Conservation (phyloP, 1,140 invertebrate species). For the Dufourea novaeangliae region DNA sequence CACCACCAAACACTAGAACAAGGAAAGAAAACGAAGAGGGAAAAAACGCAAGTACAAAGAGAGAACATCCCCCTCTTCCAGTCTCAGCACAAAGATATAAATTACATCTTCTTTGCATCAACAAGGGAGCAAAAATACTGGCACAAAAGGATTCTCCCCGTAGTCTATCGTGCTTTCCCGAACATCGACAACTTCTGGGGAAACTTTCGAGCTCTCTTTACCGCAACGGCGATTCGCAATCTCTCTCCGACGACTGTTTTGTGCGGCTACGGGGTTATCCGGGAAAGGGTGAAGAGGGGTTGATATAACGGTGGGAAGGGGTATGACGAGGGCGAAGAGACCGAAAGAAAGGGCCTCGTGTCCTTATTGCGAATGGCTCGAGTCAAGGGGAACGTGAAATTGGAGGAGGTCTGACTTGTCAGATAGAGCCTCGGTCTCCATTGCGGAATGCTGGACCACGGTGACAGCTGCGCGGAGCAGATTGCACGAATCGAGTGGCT, state of each 20-base stretch:
- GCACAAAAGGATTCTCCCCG: neutral
- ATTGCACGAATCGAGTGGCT: constrained; percentile 45
- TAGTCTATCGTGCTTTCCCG: neutral
- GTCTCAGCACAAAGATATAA: neutral
- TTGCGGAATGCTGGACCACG: constrained; percentile 15
- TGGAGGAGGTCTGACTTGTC: constrained; percentile 36
- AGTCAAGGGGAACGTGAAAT: constrained; percentile 48
- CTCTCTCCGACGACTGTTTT: constrained; percentile 37
- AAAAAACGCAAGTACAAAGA: neutral
- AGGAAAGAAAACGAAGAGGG: neutral
- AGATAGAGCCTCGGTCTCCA: constrained; percentile 5
- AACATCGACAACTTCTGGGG: constrained; percentile 18
- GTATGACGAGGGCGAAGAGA: neutral
- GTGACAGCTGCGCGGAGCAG: constrained; percentile 46
- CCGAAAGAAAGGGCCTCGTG: neutral
- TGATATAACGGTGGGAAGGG: neutral
- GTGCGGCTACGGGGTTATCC: neutral
- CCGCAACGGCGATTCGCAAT: constrained; percentile 45
- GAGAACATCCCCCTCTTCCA: neutral
- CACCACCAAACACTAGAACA: no score
- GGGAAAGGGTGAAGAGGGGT: neutral
- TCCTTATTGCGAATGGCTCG: constrained; percentile 34
- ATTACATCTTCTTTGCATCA: constrained; percentile 13
- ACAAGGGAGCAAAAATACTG: no score
- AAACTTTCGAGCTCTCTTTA: constrained; percentile 27